Conservation (phyloP, 2,797 vertebrate genomes). For the Falco cherrug region DNA sequence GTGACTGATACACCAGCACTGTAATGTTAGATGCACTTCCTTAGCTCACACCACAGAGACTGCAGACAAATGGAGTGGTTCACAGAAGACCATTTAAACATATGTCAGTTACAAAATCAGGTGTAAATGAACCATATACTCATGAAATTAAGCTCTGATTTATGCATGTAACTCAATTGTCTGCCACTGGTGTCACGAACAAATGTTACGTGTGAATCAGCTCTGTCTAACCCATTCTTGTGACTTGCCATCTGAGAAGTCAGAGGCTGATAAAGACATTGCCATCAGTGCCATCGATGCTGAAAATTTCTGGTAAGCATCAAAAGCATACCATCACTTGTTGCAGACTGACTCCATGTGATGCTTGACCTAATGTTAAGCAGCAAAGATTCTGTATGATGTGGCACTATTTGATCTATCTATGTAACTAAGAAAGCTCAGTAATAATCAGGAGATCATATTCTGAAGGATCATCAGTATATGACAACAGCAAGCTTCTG, state of each 20-base stretch:
- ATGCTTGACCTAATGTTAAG: not conserved
- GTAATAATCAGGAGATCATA: not conserved
- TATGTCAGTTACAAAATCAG: constrained; percentile 62
- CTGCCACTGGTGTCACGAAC: not conserved
- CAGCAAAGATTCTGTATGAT: not conserved
- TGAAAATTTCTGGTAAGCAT: not conserved
- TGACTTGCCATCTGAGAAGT: not conserved
- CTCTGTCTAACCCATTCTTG: not conserved
- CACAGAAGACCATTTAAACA: constrained; percentile 4
- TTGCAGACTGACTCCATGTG: not conserved
- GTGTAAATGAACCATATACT: not conserved
- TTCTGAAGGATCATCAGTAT: not conserved
- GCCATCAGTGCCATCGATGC: not conserved
- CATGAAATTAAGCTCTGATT: constrained; percentile 5
- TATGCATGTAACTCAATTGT: not conserved
- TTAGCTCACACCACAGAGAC: not conserved
- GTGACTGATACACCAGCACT: not conserved
- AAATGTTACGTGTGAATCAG: constrained; percentile 14
- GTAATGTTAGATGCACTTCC: not conserved
- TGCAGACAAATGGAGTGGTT: not conserved
- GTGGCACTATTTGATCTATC: not conserved
- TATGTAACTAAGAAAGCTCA: not conserved
- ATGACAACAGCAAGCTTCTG: not conserved
- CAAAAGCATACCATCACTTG: not conserved
- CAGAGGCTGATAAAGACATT: not conserved